Percentiles rank a stretch among this genome's conserved stretches.
Evolutionary conservation across 2,888 invertebrate species (phyloP).

Genomic region (Chrysolina oricalcia): DNA sequence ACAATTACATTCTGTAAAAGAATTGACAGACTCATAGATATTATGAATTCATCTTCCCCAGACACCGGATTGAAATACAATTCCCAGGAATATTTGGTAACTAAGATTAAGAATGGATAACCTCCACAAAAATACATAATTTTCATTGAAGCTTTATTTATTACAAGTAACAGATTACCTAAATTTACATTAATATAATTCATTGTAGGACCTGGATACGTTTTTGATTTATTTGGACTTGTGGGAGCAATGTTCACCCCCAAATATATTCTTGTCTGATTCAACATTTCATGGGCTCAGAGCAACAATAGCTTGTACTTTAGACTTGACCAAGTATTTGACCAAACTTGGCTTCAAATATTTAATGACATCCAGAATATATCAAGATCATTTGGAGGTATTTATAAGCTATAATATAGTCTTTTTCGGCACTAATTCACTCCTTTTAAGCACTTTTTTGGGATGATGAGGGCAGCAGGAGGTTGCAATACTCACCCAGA

Average conservation of each 20-base stretch:
- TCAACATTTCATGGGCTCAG: neutral
- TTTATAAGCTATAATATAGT: neutral
- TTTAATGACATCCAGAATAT: too few relatives aligned
- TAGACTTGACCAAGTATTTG: too few relatives aligned
- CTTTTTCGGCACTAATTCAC: too few relatives aligned
- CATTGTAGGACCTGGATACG: neutral
- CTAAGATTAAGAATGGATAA: neutral
- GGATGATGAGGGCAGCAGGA: neutral
- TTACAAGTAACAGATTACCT: neutral
- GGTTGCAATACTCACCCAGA: too few relatives aligned
- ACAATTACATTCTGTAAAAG: neutral
- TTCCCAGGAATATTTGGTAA: neutral
- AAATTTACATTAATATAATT: neutral
- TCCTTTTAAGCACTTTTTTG: neutral
- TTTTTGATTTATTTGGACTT: conserved; percentile 7
- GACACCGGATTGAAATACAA: neutral
- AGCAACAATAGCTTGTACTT: neutral
- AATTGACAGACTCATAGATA: neutral
- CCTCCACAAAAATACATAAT: too few relatives aligned
- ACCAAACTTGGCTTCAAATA: conserved; percentile 4
- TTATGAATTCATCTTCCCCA: neutral
- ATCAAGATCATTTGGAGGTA: neutral
- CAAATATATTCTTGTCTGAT: neutral
- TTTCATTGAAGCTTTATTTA: neutral
- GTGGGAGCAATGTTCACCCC: conserved; percentile 1